Evolutionary conservation across 2,797 vertebrate species (phyloP).

Genomic region (Austrolebias charrua): DNA sequence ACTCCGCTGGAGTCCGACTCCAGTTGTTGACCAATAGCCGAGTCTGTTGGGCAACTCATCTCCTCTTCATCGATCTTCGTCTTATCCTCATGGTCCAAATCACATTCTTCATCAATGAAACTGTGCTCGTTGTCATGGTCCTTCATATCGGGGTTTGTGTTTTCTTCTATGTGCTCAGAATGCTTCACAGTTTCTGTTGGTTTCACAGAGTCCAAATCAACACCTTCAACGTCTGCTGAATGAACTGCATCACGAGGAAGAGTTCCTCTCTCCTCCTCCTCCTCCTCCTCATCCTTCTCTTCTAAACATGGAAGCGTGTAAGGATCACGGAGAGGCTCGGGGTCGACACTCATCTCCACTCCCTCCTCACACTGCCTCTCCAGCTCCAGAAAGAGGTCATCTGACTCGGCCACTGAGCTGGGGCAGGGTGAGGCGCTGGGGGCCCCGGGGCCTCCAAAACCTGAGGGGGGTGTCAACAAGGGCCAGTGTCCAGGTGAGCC

Average conservation of each 20-base stretch:
- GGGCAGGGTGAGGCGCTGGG: constrained; percentile 76
- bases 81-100: constrained; percentile 39
- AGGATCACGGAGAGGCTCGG: constrained; percentile 65
- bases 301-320: constrained; percentile 62
- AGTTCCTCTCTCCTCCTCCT: constrained; percentile 45
- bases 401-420: constrained; percentile 78
- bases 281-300: constrained; percentile 57
- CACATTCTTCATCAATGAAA: constrained; percentile 66
- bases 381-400: constrained; percentile 82
- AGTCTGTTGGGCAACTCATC: constrained; percentile 64
- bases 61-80: constrained; percentile 59
- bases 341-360: constrained; percentile 72
- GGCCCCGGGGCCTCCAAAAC: constrained; percentile 74
- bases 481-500: constrained; percentile 76
- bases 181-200: constrained; percentile 20
- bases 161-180: constrained; percentile 33
- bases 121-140: constrained; percentile 64
- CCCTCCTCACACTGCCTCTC: constrained; percentile 81
- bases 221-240: neutral
- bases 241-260: constrained; percentile 48
- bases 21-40: constrained; percentile 62
- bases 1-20: constrained; percentile 78
- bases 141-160: constrained; percentile 52
- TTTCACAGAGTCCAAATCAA: constrained; percentile 27
- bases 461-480: constrained; percentile 78